Percentiles rank a stretch among this genome's conserved stretches.
phyloP scores from a whole-genome alignment of 2,888 invertebrate species.

The Coremacera marginata region DNA sequence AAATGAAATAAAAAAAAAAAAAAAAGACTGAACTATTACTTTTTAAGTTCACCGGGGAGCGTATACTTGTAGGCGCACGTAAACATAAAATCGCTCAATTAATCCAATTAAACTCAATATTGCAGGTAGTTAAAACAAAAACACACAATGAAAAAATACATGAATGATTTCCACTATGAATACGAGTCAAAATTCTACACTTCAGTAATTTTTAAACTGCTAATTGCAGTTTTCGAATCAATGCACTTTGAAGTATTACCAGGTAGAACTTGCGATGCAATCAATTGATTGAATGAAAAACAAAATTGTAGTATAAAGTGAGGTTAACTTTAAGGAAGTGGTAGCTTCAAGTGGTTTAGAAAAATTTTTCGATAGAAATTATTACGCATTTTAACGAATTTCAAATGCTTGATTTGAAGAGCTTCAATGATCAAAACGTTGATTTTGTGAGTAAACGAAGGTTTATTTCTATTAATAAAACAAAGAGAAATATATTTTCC shows the following conservation, averaged over 20 bases:
- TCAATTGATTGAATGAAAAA: neutral
- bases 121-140: neutral
- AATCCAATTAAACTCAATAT: constrained; percentile 11
- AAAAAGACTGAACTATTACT: neutral
- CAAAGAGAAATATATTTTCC: no score
- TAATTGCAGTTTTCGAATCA: constrained; percentile 29
- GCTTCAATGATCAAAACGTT: no score
- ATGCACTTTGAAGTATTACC: constrained; percentile 46
- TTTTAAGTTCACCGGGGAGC: neutral
- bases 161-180: constrained; percentile 29
- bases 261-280: neutral
- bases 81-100: constrained; percentile 22
- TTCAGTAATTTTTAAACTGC: constrained; percentile 48
- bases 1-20: constrained; percentile 45
- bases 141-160: neutral
- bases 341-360: no score
- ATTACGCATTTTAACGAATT: no score
- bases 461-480: no score
- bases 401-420: no score
- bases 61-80: neutral
- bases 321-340: neutral
- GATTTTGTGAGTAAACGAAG: no score
- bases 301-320: neutral
- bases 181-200: constrained; percentile 48
- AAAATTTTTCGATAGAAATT: no score